Evolutionary conservation across 1,140 invertebrate species (phyloP).

Genomic region (Psix sp.): DNA sequence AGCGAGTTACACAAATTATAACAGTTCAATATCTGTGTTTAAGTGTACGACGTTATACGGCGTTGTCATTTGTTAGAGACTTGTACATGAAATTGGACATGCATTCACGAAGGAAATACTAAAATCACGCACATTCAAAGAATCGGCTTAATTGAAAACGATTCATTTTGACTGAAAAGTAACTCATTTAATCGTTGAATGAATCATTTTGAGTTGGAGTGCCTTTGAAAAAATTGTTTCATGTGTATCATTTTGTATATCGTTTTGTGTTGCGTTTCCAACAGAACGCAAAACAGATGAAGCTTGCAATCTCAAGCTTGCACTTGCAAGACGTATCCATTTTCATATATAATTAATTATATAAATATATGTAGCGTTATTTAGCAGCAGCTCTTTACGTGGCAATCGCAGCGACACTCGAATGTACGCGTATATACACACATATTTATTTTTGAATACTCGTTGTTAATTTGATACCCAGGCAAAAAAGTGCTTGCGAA

Average conservation of each 20-base stretch:
- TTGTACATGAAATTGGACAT: constrained; percentile 14
- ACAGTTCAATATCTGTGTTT: too few species aligned
- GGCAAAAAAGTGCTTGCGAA: constrained; percentile 43
- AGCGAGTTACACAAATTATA: too few species aligned
- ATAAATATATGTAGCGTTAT: constrained; percentile 26
- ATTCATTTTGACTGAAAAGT: too few species aligned
- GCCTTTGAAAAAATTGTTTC: background rate
- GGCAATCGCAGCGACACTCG: constrained; percentile 28
- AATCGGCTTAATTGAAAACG: too few species aligned
- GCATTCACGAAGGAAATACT: background rate
- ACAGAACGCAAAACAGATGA: constrained; percentile 10
- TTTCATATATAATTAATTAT: constrained; percentile 43
- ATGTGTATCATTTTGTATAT: too few species aligned
- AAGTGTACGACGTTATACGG: too few species aligned
- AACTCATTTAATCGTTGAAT: too few species aligned
- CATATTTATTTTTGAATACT: constrained; percentile 45
- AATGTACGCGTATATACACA: background rate
- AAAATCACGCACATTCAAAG: too few species aligned
- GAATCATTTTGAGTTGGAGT: too few species aligned
- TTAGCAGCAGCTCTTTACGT: constrained; percentile 23
- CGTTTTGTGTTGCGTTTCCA: too few species aligned
- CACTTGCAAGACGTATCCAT: constrained; percentile 14
- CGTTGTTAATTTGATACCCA: constrained; percentile 50
- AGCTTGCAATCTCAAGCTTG: constrained; percentile 12
- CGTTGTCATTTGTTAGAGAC: too few species aligned